A percentile compares a stretch with the other conserved stretches of the same genome.
phyloP scores from a whole-genome alignment of 2,888 invertebrate genomes.

The Troglohyphantes excavatus region DNA sequence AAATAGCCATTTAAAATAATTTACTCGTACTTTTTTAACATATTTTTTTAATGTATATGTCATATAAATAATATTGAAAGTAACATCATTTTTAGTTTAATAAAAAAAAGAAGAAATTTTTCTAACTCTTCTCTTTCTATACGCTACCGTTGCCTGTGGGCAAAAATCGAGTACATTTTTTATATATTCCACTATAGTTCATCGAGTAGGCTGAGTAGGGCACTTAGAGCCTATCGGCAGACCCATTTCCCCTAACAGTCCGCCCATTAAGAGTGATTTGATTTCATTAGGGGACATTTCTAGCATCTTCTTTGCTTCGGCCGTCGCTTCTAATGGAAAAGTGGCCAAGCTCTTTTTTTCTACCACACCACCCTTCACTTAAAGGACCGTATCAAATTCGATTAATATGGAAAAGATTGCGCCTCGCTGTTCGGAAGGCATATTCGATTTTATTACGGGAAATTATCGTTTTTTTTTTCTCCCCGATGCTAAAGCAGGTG shows the following conservation, averaged over 20 bases:
- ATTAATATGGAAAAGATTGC: conserved; percentile 57
- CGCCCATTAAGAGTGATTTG: conserved; percentile 72
- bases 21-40: too few species aligned
- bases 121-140: too few species aligned
- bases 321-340: conserved; percentile 55
- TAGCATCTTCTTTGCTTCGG: conserved; percentile 55
- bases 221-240: conserved; percentile 69
- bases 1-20: too few species aligned
- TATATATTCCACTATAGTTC: too few species aligned
- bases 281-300: conserved; percentile 71
- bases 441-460: neutral
- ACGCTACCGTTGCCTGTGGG: too few species aligned
- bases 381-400: conserved; percentile 43
- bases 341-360: conserved; percentile 29
- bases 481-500: neutral
- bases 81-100: too few species aligned
- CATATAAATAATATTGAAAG: too few species aligned
- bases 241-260: conserved; percentile 74
- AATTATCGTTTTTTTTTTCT: neutral
- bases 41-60: too few species aligned
- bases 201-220: conserved; percentile 23
- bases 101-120: too few species aligned
- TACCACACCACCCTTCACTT: conserved; percentile 6
- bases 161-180: too few species aligned
- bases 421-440: neutral